Percentiles rank a stretch among this genome's conserved stretches.
phyloP scores from a whole-genome alignment of 2,797 vertebrate genomes.

The Phoeniculus purpureus region DNA sequence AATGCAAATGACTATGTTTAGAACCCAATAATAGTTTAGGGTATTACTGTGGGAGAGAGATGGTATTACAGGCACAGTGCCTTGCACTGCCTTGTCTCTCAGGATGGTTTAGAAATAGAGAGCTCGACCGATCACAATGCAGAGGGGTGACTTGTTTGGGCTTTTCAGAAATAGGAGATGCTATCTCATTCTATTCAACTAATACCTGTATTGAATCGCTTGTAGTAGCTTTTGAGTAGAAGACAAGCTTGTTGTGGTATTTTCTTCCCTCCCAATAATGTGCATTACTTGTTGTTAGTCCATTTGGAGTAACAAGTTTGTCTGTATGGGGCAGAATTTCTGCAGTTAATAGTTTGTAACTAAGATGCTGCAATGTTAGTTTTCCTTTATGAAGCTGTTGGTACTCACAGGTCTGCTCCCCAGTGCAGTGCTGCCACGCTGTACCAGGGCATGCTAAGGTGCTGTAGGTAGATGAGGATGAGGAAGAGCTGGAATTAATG shows the following conservation, averaged over 20 bases:
- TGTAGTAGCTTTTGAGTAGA: background rate
- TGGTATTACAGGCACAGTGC: background rate
- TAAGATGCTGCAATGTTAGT: background rate
- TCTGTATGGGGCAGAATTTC: background rate
- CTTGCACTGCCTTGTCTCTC: background rate
- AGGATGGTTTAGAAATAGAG: background rate
- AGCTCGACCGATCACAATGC: background rate
- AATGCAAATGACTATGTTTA: background rate
- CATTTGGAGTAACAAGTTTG: background rate
- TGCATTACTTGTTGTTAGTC: background rate
- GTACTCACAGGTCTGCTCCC: background rate
- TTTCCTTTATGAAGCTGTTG: background rate
- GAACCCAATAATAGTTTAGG: background rate
- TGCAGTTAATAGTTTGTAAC: background rate
- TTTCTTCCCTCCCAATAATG: background rate
- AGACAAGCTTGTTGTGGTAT: background rate
- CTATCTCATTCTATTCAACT: background rate
- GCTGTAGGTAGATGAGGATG: rapidly evolving
- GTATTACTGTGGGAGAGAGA: background rate
- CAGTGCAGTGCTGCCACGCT: rapidly evolving
- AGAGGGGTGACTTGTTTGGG: background rate
- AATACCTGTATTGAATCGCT: background rate
- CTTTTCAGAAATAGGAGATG: background rate
- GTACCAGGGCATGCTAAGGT: too few relatives aligned
- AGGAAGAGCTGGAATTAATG: background rate